Evolutionary conservation across 2,113 vertebrate genomes (phyloP), one percentile per base, ranked within the genome.

Genomic region (Verasper variegatus): DNA sequence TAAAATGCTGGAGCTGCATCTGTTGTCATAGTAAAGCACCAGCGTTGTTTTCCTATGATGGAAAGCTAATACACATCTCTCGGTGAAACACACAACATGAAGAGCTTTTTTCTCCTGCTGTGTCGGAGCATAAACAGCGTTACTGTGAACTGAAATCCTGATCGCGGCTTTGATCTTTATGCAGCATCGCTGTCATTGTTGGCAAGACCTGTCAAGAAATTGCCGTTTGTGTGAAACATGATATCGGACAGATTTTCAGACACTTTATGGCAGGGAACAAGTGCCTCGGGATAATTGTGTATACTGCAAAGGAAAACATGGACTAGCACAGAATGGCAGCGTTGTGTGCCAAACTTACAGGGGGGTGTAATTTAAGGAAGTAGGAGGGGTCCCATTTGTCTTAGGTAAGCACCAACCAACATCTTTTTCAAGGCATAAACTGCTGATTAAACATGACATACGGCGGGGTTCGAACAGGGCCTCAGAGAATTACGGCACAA

Each of bases 401-500:
- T 90, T 76, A 75, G 76, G 83, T 85, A 86, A 84, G 81, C 87
- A 84, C 42, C 63, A 40, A 65, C 80, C 83, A 71, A 81, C 84
- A 74, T 82, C 74, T 78, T 85, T 72, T 82, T 75, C 62, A 61
- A 60, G 68, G 54, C 80, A 75, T 71, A 82, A 86, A 86, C 62
- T 86, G 75, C 81, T 90, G 92, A 90, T 87, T 88, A 84, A 88
- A 91, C 77, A 86, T 84, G 85, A 91, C 86, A 78, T 65, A 78
- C 27, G 79, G 78, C 84, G 68, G 71, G 80, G 80, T 78, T 26
- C 82, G 73, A 82, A 76, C 78, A 70, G 67, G 71, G 75, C 66
- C 79, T 81, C 68, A 56, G 74, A 81, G 86, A 89, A 88, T 86
- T 70, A 80, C 82, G 78, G 73, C 78, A 81, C 74, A 76, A 78